Evolutionary conservation across 2,113 vertebrate genomes (phyloP), one percentile per base, ranked within the genome.

Genomic region (Herpailurus yagouaroundi): DNA sequence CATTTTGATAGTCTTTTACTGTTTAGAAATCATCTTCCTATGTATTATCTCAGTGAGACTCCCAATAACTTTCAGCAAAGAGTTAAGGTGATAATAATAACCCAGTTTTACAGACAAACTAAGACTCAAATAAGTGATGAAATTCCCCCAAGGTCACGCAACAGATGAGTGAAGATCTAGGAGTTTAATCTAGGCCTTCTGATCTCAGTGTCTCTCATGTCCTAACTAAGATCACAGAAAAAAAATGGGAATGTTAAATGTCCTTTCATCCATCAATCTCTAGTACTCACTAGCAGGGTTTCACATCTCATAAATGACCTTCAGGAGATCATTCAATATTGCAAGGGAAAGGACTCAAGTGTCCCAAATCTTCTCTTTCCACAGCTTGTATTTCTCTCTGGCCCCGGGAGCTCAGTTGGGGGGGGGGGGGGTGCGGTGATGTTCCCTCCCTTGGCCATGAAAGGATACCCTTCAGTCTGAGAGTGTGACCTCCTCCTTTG

Each of bases 31-130:
- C 29, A 64, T 84, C 52, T 94, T 88, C 8, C 2, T 25, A 64
- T 31, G 13, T 76, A 45, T 73, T 55, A 76, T 71, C 41, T 87
- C 83, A 82, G 7, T 52, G 27, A 60, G 25, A 71, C 31, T 89
- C 33, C 69, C 66, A 89, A 92, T 15, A 92, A 77, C 29, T 1
- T 45, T n/a, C 9, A 60, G 1, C 77, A 25, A 13, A 38, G 79
- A 96, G 31, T 71, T 89, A 95, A 81, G 25, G 25, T 76, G 31
- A 74, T 91, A 91, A 89, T 38, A 73, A 31, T 23, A 87, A 71
- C 21, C 19, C 19, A 33, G 2, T 87, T 92, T 86, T 74, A 69
- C 19, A 60, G 33, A 84, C 69, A 91, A 95, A 93, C 31, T 55
- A 9, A 84, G n/a, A 95, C 38, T 27, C 13, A 9, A 63, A 1